These are phyloP conservation scores for Oreohelix idahoensis DNA, from an alignment of 1,140 invertebrate genomes.

Conservation along the genomic window DNA sequence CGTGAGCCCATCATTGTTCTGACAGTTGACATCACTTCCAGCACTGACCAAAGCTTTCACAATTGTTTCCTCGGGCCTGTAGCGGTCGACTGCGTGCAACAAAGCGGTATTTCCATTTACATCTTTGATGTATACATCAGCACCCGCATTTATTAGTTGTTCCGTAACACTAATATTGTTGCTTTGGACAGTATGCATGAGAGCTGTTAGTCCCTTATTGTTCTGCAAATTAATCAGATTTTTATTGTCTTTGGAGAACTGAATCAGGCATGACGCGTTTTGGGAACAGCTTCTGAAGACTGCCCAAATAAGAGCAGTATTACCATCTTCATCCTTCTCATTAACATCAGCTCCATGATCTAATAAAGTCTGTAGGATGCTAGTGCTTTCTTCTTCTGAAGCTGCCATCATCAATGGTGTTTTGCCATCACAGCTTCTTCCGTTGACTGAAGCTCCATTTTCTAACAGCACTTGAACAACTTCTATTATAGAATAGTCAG, in stretches of 20 bases:
- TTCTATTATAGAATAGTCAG: background rate
- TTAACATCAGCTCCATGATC: background rate
- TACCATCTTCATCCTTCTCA: background rate
- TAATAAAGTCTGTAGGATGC: background rate
- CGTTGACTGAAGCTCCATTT: background rate
- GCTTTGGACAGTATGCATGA: background rate
- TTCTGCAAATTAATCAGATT: background rate
- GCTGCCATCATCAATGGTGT: slow-evolving; percentile 7
- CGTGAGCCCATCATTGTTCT: background rate
- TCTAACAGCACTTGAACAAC: background rate
- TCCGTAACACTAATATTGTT: background rate
- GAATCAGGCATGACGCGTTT: background rate
- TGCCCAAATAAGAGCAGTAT: background rate
- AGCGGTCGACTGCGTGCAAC: background rate
- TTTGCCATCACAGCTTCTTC: background rate
- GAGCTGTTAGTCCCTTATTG: background rate
- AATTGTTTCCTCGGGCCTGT: background rate
- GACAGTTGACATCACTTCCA: background rate
- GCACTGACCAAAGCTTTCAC: background rate
- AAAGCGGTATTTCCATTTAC: background rate
- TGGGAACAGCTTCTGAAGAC: background rate
- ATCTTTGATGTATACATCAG: background rate
- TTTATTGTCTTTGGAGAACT: background rate
- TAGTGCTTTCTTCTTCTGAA: too few relatives aligned
- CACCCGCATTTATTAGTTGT: background rate